Percentiles rank a stretch among this genome's conserved stretches.
These are phyloP conservation scores for Lethocerus indicus DNA, from an alignment of 1,140 invertebrate species.

Conservation along the genomic window DNA sequence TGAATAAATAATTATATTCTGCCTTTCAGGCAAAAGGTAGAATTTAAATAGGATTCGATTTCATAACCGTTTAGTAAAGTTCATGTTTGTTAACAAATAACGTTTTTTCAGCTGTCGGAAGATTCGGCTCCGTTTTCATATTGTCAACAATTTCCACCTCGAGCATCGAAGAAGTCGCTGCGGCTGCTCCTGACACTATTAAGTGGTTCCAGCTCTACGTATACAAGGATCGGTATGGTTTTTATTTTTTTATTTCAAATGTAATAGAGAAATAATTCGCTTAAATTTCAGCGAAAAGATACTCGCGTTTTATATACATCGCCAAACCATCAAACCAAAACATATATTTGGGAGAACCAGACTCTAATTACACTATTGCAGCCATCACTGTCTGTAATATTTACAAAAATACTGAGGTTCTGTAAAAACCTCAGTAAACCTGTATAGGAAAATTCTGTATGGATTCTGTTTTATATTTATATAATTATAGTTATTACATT, in stretches of 20 bases:
- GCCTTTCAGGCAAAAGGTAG: neutral
- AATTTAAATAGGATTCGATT: neutral
- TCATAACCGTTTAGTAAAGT: neutral
- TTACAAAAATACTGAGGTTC: too few relatives aligned
- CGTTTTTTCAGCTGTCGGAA: conserved; percentile 43
- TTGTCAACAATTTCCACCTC: conserved; percentile 74
- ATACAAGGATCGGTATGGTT: conserved; percentile 50
- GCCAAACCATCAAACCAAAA: too few relatives aligned
- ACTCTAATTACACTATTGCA: too few relatives aligned
- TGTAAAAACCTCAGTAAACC: too few relatives aligned
- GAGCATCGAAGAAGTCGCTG: conserved; percentile 74
- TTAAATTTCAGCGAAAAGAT: too few relatives aligned
- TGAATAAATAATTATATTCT: neutral
- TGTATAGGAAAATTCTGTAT: too few relatives aligned
- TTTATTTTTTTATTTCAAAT: too few relatives aligned
- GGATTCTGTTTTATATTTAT: too few relatives aligned
- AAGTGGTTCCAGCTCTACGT: conserved; percentile 90
- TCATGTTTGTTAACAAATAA: neutral
- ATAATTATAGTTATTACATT: neutral
- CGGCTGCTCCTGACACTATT: conserved; percentile 48
- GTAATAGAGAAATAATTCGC: too few relatives aligned
- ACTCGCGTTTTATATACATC: too few relatives aligned
- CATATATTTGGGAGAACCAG: too few relatives aligned
- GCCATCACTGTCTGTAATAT: too few relatives aligned
- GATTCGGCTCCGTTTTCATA: conserved; percentile 55